A percentile compares a stretch with the other conserved stretches of the same genome.
Evolutionary conservation across 2,888 invertebrate species (phyloP).

Genomic region (Dermolepida albohirtum): DNA sequence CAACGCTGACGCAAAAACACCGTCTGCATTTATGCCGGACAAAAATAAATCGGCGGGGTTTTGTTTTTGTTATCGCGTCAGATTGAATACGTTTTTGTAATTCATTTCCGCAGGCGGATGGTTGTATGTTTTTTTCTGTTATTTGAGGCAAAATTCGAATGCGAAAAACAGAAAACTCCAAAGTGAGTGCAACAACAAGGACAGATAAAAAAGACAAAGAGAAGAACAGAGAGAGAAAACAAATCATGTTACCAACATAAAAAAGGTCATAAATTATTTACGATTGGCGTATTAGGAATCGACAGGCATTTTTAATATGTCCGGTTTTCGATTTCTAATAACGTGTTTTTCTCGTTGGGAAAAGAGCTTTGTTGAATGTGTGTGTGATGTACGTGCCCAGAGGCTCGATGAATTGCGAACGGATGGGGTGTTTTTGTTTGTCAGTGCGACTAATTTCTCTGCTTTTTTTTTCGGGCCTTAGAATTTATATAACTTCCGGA

Average conservation of each 20-base stretch:
- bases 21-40: background rate
- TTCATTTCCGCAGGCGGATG: constrained; percentile 5
- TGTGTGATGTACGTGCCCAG: too few species aligned
- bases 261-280: constrained; percentile 32
- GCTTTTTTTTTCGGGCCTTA: background rate
- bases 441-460: constrained; percentile 13
- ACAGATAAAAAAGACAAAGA: too few species aligned
- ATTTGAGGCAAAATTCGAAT: too few species aligned
- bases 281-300: constrained; percentile 27
- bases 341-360: background rate
- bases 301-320: constrained; percentile 37
- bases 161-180: too few species aligned
- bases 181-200: too few species aligned
- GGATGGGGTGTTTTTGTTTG: constrained; percentile 18
- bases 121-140: constrained; percentile 3
- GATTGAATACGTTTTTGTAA: constrained; percentile 29
- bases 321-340: constrained; percentile 9
- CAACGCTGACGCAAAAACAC: background rate
- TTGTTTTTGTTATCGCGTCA: constrained; percentile 24
- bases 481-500: constrained; percentile 13
- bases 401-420: background rate
- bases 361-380: background rate
- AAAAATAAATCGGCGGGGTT: constrained; percentile 8
- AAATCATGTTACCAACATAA: constrained; percentile 13
- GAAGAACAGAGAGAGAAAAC: background rate